These are phyloP conservation scores for Otus scops DNA, from an alignment of 2,797 vertebrate genomes.

Conservation along the genomic window DNA sequence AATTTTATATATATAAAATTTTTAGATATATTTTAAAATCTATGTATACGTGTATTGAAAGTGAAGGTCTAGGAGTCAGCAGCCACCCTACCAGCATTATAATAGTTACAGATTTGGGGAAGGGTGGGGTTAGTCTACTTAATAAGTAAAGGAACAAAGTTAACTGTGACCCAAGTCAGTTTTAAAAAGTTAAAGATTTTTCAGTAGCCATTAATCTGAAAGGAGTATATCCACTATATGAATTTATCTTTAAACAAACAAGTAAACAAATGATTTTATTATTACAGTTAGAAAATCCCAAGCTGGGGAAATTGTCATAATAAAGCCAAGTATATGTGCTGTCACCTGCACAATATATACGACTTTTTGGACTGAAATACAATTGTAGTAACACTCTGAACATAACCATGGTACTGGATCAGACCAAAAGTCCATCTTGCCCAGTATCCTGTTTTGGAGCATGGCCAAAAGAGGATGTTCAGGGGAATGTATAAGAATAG, in stretches of 20 bases:
- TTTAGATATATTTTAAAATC: neutral
- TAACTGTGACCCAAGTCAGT: neutral
- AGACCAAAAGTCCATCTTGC: neutral
- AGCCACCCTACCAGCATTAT: neutral
- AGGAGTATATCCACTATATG: neutral
- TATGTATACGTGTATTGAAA: neutral
- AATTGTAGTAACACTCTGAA: neutral
- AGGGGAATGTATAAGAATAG: neutral
- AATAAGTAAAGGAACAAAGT: neutral
- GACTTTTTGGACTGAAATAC: neutral
- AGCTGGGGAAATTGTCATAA: neutral
- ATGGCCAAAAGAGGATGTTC: neutral
- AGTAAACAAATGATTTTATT: neutral
- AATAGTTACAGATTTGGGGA: neutral
- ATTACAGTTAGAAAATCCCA: neutral
- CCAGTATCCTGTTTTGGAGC: neutral
- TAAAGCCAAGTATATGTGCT: neutral
- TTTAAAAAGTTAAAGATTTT: neutral
- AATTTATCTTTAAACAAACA: neutral
- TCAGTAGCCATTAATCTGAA: neutral
- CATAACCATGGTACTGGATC: neutral
- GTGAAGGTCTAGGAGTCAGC: neutral
- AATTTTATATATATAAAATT: too few relatives aligned
- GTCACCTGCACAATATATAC: too few relatives aligned
- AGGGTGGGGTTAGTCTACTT: neutral